Percentiles rank a stretch among this genome's conserved stretches.
These are phyloP conservation scores for Bombyx mandarina DNA, from an alignment of 1,140 invertebrate species.

Conservation along the genomic window DNA sequence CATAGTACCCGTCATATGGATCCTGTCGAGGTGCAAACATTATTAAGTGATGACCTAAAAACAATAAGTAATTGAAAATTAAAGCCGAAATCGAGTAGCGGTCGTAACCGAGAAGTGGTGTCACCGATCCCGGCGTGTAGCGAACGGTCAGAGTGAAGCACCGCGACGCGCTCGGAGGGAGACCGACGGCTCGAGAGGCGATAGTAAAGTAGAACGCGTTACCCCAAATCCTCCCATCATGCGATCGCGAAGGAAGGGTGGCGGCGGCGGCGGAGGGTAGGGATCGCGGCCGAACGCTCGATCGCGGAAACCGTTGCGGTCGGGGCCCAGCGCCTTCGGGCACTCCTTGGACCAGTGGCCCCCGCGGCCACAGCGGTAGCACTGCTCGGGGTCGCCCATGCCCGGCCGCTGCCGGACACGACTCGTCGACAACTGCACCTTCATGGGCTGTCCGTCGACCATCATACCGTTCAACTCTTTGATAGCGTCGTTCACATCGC, in stretches of 20 bases:
- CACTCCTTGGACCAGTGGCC: conserved; percentile 97
- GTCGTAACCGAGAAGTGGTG: conserved; percentile 17
- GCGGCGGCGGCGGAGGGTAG: conserved; percentile 87
- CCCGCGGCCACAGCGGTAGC: conserved; percentile 92
- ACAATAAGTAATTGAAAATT: conserved; percentile 4
- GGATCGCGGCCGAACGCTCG: conserved; percentile 87
- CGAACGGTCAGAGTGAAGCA: conserved; percentile 33
- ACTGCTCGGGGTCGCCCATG: conserved; percentile 95
- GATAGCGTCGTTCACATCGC: conserved; percentile 87
- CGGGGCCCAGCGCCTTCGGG: conserved; percentile 81
- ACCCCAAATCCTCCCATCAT: conserved; percentile 90
- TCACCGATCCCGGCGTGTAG: conserved; percentile 34
- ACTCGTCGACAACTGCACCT: conserved; percentile 92
- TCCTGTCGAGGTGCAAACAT: conserved; percentile 70
- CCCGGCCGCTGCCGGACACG: conserved; percentile 92
- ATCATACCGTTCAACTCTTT: conserved; percentile 88
- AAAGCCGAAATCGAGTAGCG: conserved; percentile 4
- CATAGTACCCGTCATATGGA: conserved; percentile 85
- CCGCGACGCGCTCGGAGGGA: conserved; percentile 45
- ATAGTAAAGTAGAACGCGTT: conserved; percentile 63
- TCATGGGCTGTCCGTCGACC: conserved; percentile 89
- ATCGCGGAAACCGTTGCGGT: conserved; percentile 85
- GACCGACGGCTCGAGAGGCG: conserved; percentile 22
- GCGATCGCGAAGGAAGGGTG: conserved; percentile 87
- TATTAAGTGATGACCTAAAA: not conserved